Base-by-base conservation (phyloP, 2,888 invertebrate genomes). In the Ichneumoninae sp. region DNA sequence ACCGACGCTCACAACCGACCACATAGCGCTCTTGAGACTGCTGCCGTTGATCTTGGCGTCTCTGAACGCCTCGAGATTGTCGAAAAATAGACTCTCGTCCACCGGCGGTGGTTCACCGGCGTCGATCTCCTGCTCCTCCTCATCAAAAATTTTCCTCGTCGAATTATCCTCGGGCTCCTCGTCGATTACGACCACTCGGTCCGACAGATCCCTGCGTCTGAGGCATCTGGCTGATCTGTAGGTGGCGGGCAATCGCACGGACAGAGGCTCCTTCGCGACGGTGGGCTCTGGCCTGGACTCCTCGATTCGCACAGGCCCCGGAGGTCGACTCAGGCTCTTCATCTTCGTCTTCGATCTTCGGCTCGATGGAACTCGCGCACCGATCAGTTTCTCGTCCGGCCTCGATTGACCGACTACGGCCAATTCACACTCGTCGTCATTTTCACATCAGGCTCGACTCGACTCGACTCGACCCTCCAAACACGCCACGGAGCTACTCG, bases 31-130 rank as follows among this genome's bases (percentile, higher is more conserved):
- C 77, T 90, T 90, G 1, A 93, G 83, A 63, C 90, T 92, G 10
- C 88, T 88, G 0, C 91, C 90, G 63, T 90, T 90, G 50, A 91
- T 86, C 44, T 90, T 85, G 0, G 84, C 86, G 19, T 90, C 88
- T 26, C 89, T 87, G 8, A 91, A 83, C 1, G 90, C 88, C 26
- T 91, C 91, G n/a, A 93, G 83, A 77, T 93, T 93, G 81, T 93
- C 93, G 85, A 93, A 93, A 79, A 93, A 93, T 0, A 93, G 87
- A 0, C 93, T 93, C 22, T 93, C 92, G 83, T 93, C 93, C 4
- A 89, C 90, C 0, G 93, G 93, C 4, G 93, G 93, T 3, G 93
- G 91, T 30, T 91, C 88, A 3, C 93, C 93, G 0, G 93, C 93
- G 76, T 93, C 92, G 52, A 93, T 93, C 77, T 93, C 93, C 22